A percentile compares a stretch with the other conserved stretches of the same genome.
phyloP scores from a whole-genome alignment of 1,140 invertebrate genomes.

The Apis florea region DNA sequence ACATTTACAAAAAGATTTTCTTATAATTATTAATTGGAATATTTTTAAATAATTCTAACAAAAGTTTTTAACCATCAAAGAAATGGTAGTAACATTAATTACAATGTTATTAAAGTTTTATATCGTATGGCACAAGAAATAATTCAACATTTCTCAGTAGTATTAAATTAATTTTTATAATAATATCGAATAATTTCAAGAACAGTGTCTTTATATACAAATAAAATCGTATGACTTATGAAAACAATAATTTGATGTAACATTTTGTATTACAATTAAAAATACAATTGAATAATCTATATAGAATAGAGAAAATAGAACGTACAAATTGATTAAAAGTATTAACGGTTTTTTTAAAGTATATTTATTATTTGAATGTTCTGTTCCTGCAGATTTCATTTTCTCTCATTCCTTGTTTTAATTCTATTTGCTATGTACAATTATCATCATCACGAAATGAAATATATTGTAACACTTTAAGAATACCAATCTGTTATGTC shows the following conservation, averaged over 20 bases:
- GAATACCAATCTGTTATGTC: constrained; percentile 43
- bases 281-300: constrained; percentile 19
- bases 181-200: constrained; percentile 15
- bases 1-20: constrained; percentile 68
- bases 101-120: constrained; percentile 63
- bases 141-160: constrained; percentile 50
- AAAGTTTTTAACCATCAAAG: constrained; percentile 17
- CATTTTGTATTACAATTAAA: constrained; percentile 18
- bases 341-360: constrained; percentile 44
- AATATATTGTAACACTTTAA: constrained; percentile 50
- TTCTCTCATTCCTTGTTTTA: constrained; percentile 50
- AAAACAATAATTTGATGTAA: background rate
- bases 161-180: constrained; percentile 45
- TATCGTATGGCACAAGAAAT: constrained; percentile 72
- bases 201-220: constrained; percentile 3
- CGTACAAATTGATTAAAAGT: constrained; percentile 45
- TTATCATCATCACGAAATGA: constrained; percentile 57
- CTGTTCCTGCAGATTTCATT: constrained; percentile 63
- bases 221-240: background rate
- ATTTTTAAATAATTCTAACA: constrained; percentile 41
- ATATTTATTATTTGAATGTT: constrained; percentile 59
- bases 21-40: constrained; percentile 49
- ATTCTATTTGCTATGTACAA: constrained; percentile 56
- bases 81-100: constrained; percentile 23
- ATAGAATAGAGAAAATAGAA: constrained; percentile 24